Percentiles rank a stretch among this genome's conserved stretches.
phyloP scores from a whole-genome alignment of 2,797 vertebrate species.

The Podarcis lilfordi region DNA sequence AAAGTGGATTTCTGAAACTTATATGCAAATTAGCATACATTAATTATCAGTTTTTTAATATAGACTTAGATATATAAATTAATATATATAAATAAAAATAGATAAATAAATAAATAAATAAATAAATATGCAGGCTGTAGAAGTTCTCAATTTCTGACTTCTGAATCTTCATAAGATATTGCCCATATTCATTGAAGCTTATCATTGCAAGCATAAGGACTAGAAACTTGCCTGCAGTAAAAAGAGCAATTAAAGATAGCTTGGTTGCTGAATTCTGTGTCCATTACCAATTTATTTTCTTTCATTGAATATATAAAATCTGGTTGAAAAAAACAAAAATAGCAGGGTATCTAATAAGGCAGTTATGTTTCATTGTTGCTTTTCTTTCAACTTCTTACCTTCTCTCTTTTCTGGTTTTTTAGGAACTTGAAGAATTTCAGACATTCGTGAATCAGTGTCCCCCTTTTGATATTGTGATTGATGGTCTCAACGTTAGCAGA shows the following conservation, averaged over 20 bases:
- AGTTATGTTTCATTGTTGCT: neutral
- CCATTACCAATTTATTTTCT: neutral
- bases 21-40: neutral
- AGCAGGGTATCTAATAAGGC: neutral
- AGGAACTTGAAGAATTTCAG: constrained; percentile 87
- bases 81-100: too few species aligned
- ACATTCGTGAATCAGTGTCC: constrained; percentile 83
- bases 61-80: too few species aligned
- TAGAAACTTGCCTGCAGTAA: neutral
- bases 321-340: neutral
- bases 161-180: neutral
- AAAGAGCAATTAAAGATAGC: too few species aligned
- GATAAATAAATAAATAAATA: neutral
- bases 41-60: neutral
- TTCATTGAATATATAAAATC: neutral
- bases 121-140: neutral
- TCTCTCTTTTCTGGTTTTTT: constrained; percentile 29
- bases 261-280: neutral
- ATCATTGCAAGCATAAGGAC: neutral
- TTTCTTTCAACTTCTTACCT: neutral
- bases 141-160: neutral
- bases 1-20: neutral
- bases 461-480: constrained; percentile 91
- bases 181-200: neutral
- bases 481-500: constrained; percentile 92